A percentile compares a stretch with the other conserved stretches of the same genome.
Conservation (phyloP, 1,140 invertebrate species). For the Neodiprion pinetum region DNA sequence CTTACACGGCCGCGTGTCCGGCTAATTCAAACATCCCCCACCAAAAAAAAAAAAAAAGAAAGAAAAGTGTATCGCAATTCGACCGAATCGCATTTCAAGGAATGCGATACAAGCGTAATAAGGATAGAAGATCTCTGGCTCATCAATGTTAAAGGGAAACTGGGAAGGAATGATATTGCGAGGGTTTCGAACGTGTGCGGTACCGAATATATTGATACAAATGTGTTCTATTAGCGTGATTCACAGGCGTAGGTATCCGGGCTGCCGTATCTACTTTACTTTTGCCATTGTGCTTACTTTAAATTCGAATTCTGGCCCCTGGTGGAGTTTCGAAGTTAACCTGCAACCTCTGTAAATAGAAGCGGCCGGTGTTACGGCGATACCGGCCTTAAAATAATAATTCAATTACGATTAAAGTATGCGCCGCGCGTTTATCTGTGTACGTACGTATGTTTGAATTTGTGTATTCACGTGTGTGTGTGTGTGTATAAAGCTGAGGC, state of each 20-base stretch:
- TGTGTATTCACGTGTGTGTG: background rate
- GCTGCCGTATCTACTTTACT: background rate
- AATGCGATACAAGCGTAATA: background rate
- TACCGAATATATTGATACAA: slow-evolving; percentile 5
- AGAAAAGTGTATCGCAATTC: background rate
- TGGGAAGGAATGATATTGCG: background rate
- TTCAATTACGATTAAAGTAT: slow-evolving; percentile 36
- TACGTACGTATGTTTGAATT: no score
- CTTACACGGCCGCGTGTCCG: no score
- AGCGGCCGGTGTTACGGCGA: no score
- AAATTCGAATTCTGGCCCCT: no score
- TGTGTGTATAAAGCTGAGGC: background rate
- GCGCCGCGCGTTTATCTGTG: no score
- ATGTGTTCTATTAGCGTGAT: slow-evolving; percentile 8
- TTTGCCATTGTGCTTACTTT: no score
- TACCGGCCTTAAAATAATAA: slow-evolving; percentile 39
- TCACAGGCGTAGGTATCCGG: background rate
- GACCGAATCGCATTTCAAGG: background rate
- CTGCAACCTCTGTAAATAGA: no score
- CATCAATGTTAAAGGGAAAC: background rate
- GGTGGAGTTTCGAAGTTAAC: no score
- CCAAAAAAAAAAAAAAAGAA: background rate
- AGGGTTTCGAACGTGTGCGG: background rate
- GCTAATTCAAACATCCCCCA: background rate
- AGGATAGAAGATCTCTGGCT: background rate